Percentiles rank a stretch among this genome's conserved stretches.
Conservation (phyloP, 2,888 invertebrate species). For the Zaprionus bogoriensis region DNA sequence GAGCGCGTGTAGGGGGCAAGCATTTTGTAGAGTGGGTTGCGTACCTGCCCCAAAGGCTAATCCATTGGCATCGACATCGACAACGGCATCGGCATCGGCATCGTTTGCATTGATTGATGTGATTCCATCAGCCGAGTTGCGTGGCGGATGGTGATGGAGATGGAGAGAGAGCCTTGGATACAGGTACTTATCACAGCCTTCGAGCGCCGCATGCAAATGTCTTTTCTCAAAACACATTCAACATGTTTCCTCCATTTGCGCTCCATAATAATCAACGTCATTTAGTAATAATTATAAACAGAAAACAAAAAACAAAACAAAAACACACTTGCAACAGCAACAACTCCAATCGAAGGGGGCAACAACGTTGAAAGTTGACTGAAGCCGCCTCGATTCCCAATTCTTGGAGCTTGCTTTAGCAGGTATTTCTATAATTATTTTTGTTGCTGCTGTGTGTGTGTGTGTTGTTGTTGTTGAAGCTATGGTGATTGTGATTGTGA, state of each 20-base stretch:
- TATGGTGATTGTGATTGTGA: constrained; percentile 14
- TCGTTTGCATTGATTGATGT: constrained; percentile 53
- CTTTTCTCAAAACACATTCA: constrained; percentile 73
- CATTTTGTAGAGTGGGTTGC: constrained; percentile 66
- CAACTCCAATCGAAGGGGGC: constrained; percentile 29
- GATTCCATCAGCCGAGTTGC: constrained; percentile 36
- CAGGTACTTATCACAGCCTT: constrained; percentile 83
- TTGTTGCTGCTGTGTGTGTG: neutral
- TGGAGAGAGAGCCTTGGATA: constrained; percentile 56
- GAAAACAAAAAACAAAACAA: constrained; percentile 47
- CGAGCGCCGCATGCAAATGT: constrained; percentile 79
- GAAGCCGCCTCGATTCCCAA: constrained; percentile 38
- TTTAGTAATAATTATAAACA: constrained; percentile 73
- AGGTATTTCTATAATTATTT: constrained; percentile 14
- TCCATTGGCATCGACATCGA: constrained; percentile 44
- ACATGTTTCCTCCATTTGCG: constrained; percentile 78
- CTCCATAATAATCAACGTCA: constrained; percentile 75
- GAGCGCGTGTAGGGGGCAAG: constrained; percentile 48
- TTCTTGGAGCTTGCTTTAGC: neutral
- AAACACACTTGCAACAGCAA: constrained; percentile 48
- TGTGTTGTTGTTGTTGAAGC: constrained; percentile 15
- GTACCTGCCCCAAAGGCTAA: constrained; percentile 66
- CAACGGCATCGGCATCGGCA: constrained; percentile 11
- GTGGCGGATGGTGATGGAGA: constrained; percentile 24
- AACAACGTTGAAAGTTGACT: too few species aligned